These are phyloP conservation scores for Nipponia nippon DNA, from an alignment of 2,113 vertebrate genomes.

Conservation along the genomic window DNA sequence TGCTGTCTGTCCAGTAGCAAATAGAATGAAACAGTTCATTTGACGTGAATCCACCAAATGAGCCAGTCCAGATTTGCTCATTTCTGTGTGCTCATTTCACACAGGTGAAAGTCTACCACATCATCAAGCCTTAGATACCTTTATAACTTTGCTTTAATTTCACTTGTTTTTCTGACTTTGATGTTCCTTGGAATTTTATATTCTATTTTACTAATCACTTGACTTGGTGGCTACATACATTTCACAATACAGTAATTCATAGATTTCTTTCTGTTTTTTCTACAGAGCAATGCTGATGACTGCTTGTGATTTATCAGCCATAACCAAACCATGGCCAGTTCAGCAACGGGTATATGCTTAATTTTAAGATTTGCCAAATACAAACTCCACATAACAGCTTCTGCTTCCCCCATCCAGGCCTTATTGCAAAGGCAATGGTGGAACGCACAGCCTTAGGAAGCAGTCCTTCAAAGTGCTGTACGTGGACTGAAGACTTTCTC, in stretches of 20 bases:
- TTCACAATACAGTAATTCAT: background rate
- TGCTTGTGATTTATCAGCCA: slow-evolving; percentile 95
- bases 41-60: background rate
- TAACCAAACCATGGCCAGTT: slow-evolving; percentile 98
- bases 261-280: background rate
- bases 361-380: background rate
- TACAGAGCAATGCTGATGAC: slow-evolving; percentile 98
- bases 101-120: background rate
- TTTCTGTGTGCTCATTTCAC: background rate
- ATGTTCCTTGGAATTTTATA: background rate
- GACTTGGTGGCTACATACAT: background rate
- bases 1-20: background rate
- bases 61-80: background rate
- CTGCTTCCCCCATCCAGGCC: background rate
- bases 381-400: background rate
- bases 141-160: background rate
- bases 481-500: background rate
- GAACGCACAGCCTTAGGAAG: background rate
- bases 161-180: background rate
- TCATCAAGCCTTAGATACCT: background rate
- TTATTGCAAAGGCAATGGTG: background rate
- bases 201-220: background rate
- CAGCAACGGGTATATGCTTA: slow-evolving; percentile 86
- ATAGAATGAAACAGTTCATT: background rate
- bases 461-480: background rate